Evolutionary conservation across 2,888 invertebrate genomes (phyloP).

Genomic region (Agapetus fuscipes): DNA sequence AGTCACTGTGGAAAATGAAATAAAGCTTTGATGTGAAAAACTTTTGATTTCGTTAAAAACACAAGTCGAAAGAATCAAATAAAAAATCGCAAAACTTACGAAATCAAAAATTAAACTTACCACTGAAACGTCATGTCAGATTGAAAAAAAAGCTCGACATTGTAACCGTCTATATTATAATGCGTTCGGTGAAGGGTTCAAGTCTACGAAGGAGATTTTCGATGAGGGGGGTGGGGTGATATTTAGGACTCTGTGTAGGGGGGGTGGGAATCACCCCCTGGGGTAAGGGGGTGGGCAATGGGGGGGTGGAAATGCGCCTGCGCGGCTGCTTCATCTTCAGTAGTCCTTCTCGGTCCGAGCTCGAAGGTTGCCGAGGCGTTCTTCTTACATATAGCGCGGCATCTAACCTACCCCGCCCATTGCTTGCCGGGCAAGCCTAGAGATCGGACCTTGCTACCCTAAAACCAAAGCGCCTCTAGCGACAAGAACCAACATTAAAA

Average conservation of each 20-base stretch:
- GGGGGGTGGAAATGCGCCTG: slow-evolving; percentile 9
- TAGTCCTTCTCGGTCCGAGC: slow-evolving; percentile 17
- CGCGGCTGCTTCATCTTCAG: slow-evolving; percentile 20
- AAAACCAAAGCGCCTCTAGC: slow-evolving; percentile 12
- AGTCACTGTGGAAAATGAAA: too few relatives aligned
- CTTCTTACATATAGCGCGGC: slow-evolving; percentile 17
- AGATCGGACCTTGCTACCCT: slow-evolving; percentile 14
- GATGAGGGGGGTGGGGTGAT: not conserved
- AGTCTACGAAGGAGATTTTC: not conserved
- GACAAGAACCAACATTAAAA: slow-evolving; percentile 2
- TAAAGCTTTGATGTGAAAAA: too few relatives aligned
- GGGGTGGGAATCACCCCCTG: not conserved
- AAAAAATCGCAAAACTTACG: too few relatives aligned
- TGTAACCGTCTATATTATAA: too few relatives aligned
- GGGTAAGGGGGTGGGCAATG: slow-evolving; percentile 3
- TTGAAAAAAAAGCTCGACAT: too few relatives aligned
- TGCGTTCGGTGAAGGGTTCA: too few relatives aligned
- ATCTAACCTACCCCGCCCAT: slow-evolving; percentile 15
- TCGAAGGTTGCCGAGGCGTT: slow-evolving; percentile 16
- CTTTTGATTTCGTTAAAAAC: too few relatives aligned
- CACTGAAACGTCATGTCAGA: too few relatives aligned
- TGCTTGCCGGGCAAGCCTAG: slow-evolving; percentile 17
- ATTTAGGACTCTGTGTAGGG: not conserved
- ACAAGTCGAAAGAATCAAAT: too few relatives aligned
- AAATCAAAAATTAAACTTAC: too few relatives aligned